Evolutionary conservation across 2,113 vertebrate species (phyloP).

Genomic region (Oxyura jamaicensis): DNA sequence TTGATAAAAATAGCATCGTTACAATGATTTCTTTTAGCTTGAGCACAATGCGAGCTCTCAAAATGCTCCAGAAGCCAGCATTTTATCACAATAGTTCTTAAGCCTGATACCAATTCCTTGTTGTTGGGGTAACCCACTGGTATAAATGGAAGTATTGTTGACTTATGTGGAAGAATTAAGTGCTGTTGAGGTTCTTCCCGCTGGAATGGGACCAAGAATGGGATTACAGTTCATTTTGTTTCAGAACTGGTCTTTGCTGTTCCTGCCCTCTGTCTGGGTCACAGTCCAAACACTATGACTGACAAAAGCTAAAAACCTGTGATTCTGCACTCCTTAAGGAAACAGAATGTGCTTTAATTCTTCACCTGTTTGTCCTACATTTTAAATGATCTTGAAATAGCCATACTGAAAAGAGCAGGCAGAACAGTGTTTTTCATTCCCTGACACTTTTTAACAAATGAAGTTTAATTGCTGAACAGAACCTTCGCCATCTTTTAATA

Average conservation of each 20-base stretch:
- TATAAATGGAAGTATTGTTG: neutral
- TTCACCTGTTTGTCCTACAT: neutral
- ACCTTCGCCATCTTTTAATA: neutral
- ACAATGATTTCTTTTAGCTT: neutral
- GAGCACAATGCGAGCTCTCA: neutral
- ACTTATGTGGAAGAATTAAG: neutral
- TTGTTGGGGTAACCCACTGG: neutral
- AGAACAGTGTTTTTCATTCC: neutral
- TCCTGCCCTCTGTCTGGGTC: neutral
- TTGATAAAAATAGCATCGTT: neutral
- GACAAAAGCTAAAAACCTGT: neutral
- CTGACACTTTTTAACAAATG: neutral
- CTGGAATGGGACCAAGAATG: neutral
- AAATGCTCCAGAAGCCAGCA: neutral
- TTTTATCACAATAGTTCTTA: neutral
- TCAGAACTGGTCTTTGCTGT: neutral
- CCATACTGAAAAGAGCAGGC: neutral
- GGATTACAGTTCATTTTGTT: neutral
- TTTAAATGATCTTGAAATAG: neutral
- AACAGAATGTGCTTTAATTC: neutral
- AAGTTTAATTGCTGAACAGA: neutral
- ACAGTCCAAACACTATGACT: neutral
- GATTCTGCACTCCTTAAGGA: neutral
- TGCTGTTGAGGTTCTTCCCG: neutral
- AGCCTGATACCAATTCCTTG: neutral